A percentile compares a stretch with the other conserved stretches of the same genome.
These are phyloP conservation scores for Leucosticte australis DNA, from an alignment of 2,113 vertebrate genomes.

Conservation along the genomic window DNA sequence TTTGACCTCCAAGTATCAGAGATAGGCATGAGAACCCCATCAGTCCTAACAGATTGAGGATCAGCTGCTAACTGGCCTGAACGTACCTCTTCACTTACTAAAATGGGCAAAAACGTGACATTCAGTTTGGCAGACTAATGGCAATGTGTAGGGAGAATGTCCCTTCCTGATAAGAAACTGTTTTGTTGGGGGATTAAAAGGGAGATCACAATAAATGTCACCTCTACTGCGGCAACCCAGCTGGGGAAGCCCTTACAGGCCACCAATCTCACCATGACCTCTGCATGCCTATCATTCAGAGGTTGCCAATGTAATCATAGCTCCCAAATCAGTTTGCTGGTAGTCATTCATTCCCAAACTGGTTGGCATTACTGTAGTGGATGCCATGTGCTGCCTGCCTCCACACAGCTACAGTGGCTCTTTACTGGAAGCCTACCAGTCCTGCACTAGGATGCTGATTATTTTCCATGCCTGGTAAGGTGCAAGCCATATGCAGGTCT, in stretches of 20 bases:
- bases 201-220: neutral
- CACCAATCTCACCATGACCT: neutral
- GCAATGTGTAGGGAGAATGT: neutral
- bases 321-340: neutral
- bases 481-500: neutral
- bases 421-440: neutral
- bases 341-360: neutral
- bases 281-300: neutral
- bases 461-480: neutral
- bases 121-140: neutral
- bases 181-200: neutral
- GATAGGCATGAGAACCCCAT: neutral
- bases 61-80: neutral
- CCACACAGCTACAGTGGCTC: neutral
- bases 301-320: neutral
- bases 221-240: neutral
- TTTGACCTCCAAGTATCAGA: neutral
- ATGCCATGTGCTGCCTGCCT: neutral
- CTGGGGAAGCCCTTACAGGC: neutral
- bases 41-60: neutral
- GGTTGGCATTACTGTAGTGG: too few species aligned
- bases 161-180: neutral
- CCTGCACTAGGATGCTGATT: neutral
- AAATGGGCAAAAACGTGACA: neutral
- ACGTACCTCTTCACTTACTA: neutral